Conservation (phyloP, 2,888 invertebrate genomes). For the Conops quadrifasciatus region DNA sequence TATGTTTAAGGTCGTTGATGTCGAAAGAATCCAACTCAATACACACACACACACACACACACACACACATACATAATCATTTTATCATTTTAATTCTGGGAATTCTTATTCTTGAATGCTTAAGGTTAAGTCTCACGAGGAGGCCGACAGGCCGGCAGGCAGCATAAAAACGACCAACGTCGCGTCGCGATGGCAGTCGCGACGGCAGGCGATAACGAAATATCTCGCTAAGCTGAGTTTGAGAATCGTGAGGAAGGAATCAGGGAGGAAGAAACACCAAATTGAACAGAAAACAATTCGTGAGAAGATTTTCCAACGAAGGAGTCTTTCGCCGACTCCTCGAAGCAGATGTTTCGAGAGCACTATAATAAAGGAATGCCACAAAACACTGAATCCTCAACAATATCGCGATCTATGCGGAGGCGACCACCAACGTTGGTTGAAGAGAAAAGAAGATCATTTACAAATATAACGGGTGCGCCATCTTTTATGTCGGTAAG, state of each 20-base stretch:
- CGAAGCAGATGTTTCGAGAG: slow-evolving; percentile 30
- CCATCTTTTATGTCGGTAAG: no score
- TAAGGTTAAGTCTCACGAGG: slow-evolving; percentile 6
- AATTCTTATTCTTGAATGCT: slow-evolving; percentile 31
- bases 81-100: slow-evolving; percentile 27
- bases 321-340: slow-evolving; percentile 10
- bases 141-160: slow-evolving; percentile 14
- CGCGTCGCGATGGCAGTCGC: slow-evolving; percentile 25
- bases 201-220: slow-evolving; percentile 27
- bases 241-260: not conserved
- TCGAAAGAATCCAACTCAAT: slow-evolving; percentile 22
- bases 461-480: not conserved
- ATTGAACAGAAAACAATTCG: slow-evolving; percentile 34
- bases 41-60: not conserved
- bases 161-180: slow-evolving; percentile 27
- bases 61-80: not conserved
- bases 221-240: not conserved
- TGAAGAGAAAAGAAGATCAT: not conserved
- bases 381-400: no score
- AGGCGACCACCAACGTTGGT: slow-evolving; percentile 27
- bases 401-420: no score
- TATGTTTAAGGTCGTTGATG: slow-evolving; percentile 33
- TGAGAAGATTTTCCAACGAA: slow-evolving; percentile 43
- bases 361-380: slow-evolving; percentile 45
- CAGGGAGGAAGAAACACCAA: not conserved